phyloP scores from a whole-genome alignment of 2,888 invertebrate genomes.

The Tetragnatha montana region DNA sequence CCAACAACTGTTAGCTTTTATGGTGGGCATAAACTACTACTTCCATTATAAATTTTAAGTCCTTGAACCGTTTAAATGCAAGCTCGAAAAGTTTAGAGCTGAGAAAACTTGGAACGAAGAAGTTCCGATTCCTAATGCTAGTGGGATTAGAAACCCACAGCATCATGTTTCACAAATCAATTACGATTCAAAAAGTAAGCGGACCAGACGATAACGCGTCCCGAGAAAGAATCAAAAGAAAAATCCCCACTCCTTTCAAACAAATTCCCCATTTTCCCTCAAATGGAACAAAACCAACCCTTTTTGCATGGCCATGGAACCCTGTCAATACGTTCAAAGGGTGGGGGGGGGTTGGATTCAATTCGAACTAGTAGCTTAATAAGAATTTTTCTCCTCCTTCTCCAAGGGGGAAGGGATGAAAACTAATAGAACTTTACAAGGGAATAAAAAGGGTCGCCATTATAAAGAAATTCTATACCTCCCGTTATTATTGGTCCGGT shows the following conservation, averaged over 20 bases:
- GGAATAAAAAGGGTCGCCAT: slow-evolving; percentile 52
- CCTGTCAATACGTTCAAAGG: slow-evolving; percentile 13
- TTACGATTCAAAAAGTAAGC: background rate
- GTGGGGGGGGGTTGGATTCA: slow-evolving; percentile 31
- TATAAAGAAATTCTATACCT: slow-evolving; percentile 60
- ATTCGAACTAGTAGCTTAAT: slow-evolving; percentile 51
- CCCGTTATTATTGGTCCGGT: slow-evolving; percentile 43
- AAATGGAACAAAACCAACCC: background rate
- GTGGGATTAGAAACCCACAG: too few species aligned
- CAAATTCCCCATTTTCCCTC: background rate
- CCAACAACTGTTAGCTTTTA: too few species aligned
- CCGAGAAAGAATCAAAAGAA: background rate
- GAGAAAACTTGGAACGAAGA: too few species aligned
- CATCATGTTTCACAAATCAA: too few species aligned
- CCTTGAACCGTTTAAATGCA: too few species aligned
- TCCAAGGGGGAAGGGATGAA: background rate
- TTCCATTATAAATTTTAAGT: too few species aligned
- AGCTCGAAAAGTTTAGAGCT: too few species aligned
- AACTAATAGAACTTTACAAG: slow-evolving; percentile 68
- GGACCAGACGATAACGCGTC: background rate
- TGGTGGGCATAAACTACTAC: too few species aligned
- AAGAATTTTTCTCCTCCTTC: slow-evolving; percentile 45
- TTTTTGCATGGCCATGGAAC: background rate
- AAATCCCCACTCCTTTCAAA: background rate
- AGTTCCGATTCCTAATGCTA: too few species aligned